Base-by-base conservation (phyloP, 2,113 vertebrate genomes). In the Brachyhypopomus gauderio region DNA sequence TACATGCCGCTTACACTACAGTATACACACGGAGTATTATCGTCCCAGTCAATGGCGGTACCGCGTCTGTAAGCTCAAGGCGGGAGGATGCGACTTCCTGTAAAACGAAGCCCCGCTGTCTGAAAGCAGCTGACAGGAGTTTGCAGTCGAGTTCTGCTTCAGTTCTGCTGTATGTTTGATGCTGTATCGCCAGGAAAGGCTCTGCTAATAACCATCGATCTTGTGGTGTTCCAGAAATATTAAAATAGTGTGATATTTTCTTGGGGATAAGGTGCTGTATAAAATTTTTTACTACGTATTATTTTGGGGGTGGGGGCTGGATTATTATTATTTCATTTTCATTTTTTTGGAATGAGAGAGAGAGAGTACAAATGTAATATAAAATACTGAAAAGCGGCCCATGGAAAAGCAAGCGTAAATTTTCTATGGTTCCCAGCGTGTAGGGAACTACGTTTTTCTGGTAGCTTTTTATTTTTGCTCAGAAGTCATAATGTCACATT, bases 221-320 rank as follows among this genome's bases (percentile, higher is more conserved):
- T 79, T 81, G 86, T 91, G 89, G 92, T 87, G 83, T 92, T 90
- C 86, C 86, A 90, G 90, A 90, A 83, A 34, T 12, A 69, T 87
- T 81, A 77, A 84, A 78, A 66, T 72, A 84, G 64, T 36, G 66
- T 9, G 34, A 38, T 84, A 64, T 19, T 64, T 72, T 82, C 85
- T 76, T 67, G 82, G 85, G 81, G 85, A 90, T 75, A 88, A 80
- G 89, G 89, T 92, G 87, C 89, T 91, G 75, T 92, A 83, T 84
- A 83, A 82, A 75, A 45, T 77, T 87, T 30, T 85, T 78, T 79
- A 63, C 88, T 91, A 87, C 85, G 89, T 89, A 80, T 86, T 82
- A 87, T 91, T 88, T 88, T 52, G 45, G 45, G 12, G 12, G 12
- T 8, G 45, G 12, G 45, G 45, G 45, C 8, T 8, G 64, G 76